Evolutionary conservation across 2,888 invertebrate genomes (phyloP), one percentile per base, ranked within the genome.

Genomic region (Shargacucullia verbasci): DNA sequence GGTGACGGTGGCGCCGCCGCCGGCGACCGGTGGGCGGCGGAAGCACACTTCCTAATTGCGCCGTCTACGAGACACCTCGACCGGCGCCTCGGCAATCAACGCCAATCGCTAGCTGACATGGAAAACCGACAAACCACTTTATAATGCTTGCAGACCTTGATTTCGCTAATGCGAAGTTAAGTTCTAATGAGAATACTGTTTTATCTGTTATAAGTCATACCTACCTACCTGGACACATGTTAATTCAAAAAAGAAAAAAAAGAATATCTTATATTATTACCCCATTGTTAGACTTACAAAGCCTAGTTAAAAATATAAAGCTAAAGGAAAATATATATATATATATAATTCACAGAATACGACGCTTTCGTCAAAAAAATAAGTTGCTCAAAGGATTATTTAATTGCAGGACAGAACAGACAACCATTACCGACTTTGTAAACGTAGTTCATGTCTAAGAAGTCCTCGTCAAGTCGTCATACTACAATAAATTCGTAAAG

Each of bases 21-120:
- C 79, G 77, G 70, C 69, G 78, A 78, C 65, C 85, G 84, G 93
- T 93, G 93, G 93, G 93, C 93, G 93, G 93, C 93, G 93, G 93
- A 94, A 91, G 86, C 87, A 70, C 89, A 91, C 90, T 90, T 94
- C 93, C 93, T 94, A 92, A 93, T 94, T 94, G 88, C 86, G 88
- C 76, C 76, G 88, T 88, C 87, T 87, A 68, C 76, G 86, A 84
- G 92, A 91, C 92, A 93, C 93, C 93, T 92, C 89, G 83, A 82
- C 89, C 91, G 92, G 93, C 93, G 93, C 93, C 93, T 92, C 84
- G 83, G 80, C 87, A 92, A 92, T 92, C 92, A 91, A 88, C 91
- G 84, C 85, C 87, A 85, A 89, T 89, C 88, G 86, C 84, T 83
- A 81, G 75, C 75, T 66, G 61, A 79, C 82, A 83, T 78, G 70